Percentiles rank a stretch among this genome's conserved stretches.
Evolutionary conservation across 2,888 invertebrate genomes (phyloP).

Genomic region (Coelogynopora nodosa): DNA sequence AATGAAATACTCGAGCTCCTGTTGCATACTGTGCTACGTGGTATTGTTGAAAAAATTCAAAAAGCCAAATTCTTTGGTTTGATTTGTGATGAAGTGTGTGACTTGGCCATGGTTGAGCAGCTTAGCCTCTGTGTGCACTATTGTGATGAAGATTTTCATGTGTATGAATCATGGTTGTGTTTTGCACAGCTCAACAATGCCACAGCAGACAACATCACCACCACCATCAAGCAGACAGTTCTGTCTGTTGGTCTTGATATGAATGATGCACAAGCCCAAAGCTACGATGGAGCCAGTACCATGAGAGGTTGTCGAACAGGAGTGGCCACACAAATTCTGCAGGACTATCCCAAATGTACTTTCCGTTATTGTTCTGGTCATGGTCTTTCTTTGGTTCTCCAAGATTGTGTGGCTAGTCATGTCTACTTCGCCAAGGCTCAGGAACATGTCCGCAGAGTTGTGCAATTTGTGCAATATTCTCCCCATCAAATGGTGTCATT

Average conservation of each 20-base stretch:
- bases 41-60: background rate
- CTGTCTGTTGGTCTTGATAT: background rate
- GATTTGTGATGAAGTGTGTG: background rate
- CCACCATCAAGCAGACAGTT: background rate
- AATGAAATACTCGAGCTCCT: background rate
- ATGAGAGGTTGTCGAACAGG: background rate
- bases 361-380: background rate
- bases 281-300: background rate
- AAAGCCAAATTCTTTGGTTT: background rate
- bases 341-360: background rate
- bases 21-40: background rate
- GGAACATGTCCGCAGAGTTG: background rate
- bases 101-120: background rate
- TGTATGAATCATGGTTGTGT: background rate
- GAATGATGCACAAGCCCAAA: background rate
- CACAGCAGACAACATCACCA: background rate
- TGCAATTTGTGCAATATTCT: background rate
- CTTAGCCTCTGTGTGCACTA: background rate
- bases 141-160: background rate
- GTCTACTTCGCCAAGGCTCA: background rate
- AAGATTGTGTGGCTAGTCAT: background rate
- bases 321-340: background rate
- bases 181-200: background rate
- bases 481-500: background rate
- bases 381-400: background rate